phyloP scores from a whole-genome alignment of 2,797 vertebrate genomes.

The Tokudaia tokunoshimensis region DNA sequence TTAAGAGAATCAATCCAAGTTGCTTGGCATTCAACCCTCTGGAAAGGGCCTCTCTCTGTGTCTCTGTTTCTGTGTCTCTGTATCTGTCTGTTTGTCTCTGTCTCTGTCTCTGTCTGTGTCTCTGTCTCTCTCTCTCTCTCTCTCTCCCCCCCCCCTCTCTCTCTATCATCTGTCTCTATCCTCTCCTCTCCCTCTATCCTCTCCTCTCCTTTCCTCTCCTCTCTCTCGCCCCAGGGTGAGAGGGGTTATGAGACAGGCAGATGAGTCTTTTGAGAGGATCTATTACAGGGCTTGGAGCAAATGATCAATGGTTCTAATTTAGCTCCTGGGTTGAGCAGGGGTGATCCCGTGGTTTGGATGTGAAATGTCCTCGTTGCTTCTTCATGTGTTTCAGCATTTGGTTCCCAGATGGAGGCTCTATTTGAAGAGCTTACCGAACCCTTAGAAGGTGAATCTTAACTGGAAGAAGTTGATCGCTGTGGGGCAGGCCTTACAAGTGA shows the following conservation, averaged over 20 bases:
- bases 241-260: not conserved
- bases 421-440: not conserved
- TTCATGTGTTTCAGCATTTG: not conserved
- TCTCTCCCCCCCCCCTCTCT: fast-evolving
- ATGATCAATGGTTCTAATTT: not conserved
- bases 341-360: not conserved
- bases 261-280: not conserved
- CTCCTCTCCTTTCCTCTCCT: not conserved
- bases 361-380: not conserved
- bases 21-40: not conserved
- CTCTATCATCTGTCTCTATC: too few relatives aligned
- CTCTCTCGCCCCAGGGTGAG: not conserved
- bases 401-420: not conserved
- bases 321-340: not conserved
- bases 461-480: not conserved
- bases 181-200: too few relatives aligned
- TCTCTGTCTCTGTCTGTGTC: too few relatives aligned
- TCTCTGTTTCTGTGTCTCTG: not conserved
- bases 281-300: not conserved
- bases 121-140: fast-evolving
- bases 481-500: not conserved
- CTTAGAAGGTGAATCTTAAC: not conserved
- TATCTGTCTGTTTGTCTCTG: not conserved
- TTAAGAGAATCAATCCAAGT: not conserved
- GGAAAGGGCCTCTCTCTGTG: not conserved